Evolutionary conservation across 2,888 invertebrate genomes (phyloP), one percentile per base, ranked within the genome.

Genomic region (Leptodirus hochenwartii): DNA sequence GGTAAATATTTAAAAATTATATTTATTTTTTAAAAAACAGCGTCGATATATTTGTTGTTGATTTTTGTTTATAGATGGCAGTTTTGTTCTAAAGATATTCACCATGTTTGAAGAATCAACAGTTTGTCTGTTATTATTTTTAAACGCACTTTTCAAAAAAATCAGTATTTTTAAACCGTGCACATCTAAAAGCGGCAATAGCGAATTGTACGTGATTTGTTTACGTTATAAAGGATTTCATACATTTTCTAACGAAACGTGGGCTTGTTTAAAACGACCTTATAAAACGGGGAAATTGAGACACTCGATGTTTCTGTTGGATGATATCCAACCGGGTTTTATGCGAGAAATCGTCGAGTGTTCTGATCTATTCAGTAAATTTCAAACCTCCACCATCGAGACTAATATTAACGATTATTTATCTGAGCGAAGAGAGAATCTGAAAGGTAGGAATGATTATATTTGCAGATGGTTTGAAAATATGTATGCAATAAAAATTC

Each of bases 141-240:
- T 95, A 3, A 72, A 72, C 42, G 74, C 76, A 42, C 44, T 66
- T 10, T 95, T 95, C 50, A 48, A 62, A 16, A 58, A 69, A 47
- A 72, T 93, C 0, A 61, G 69, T 39, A 60, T 84, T 11, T 80
- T 74, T 48, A 95, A 95, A 50, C 93, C 95, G 0, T 75, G 72
- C 1, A 82, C 85, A 0, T 93, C 93, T n/a, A 84, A 87, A 47
- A 76, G 80, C 46, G 93, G 93, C 5, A 95, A 95, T 54, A 93
- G 93, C 0, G 95, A 95, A 56, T 69, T 82, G 0, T 95, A 95
- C 47, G 65, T 88, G 0, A 59, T 93, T 15, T 82, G 80, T 43
- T 49, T 70, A 15, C 58, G 61, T 13, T 80, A 65, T 45, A 61
- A 60, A 40, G 71, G 70, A 3, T 43, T 41, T 9, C 39, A 54